These are phyloP conservation scores for Tenthredo scrophulariae DNA, from an alignment of 2,888 invertebrate species.

Conservation along the genomic window DNA sequence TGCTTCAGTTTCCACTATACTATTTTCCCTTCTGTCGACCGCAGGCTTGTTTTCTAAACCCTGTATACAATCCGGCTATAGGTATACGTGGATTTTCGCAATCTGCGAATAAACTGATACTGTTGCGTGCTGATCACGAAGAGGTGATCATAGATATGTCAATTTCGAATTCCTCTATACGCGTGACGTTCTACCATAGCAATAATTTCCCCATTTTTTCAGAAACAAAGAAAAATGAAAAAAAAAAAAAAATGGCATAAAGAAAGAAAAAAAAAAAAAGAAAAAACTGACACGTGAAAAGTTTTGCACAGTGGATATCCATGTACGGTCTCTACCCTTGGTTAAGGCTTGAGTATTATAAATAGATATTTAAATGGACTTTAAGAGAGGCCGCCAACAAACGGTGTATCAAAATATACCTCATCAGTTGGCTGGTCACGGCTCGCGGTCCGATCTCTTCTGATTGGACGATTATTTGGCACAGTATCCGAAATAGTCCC, in stretches of 20 bases:
- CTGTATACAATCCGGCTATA: neutral
- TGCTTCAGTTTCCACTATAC: neutral
- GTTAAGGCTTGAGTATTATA: slow-evolving; percentile 37
- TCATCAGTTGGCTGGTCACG: slow-evolving; percentile 39
- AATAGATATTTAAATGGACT: slow-evolving; percentile 41
- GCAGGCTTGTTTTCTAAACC: neutral
- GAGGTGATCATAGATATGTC: neutral
- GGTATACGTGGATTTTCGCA: neutral
- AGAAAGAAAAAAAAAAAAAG: too few species aligned
- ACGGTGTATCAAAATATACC: slow-evolving; percentile 48
- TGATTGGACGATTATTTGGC: slow-evolving; percentile 51
- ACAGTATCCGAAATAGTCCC: slow-evolving; percentile 42
- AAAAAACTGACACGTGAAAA: too few species aligned
- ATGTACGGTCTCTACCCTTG: slow-evolving; percentile 47
- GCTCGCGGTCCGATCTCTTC: slow-evolving; percentile 38
- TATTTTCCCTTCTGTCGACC: slow-evolving; percentile 4
- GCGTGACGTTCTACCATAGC: too few species aligned
- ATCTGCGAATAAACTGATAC: neutral
- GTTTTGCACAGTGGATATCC: slow-evolving; percentile 21
- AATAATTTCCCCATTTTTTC: too few species aligned
- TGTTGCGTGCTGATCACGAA: neutral
- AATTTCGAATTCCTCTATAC: too few species aligned
- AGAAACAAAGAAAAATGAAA: neutral
- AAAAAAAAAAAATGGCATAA: too few species aligned
- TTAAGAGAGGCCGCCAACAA: slow-evolving; percentile 47